These are phyloP conservation scores for Graptemys geographica DNA, from an alignment of 2,797 vertebrate species.

Conservation along the genomic window DNA sequence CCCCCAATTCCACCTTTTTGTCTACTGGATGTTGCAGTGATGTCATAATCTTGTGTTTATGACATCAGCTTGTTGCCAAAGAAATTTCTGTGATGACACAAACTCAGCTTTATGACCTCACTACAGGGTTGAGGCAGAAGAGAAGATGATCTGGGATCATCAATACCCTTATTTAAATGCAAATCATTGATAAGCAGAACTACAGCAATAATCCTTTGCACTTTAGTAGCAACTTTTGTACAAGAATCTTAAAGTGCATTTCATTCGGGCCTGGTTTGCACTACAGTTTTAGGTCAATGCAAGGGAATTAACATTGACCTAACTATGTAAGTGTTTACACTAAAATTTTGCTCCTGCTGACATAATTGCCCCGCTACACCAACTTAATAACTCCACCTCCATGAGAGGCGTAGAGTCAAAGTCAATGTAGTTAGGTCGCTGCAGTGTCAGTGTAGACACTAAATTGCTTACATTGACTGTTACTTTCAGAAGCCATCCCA, in stretches of 20 bases:
- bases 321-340: neutral
- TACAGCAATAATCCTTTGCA: neutral
- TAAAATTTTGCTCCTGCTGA: neutral
- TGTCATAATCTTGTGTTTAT: slow-evolving; percentile 17
- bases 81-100: neutral
- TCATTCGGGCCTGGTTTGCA: neutral
- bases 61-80: neutral
- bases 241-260: neutral
- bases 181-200: neutral
- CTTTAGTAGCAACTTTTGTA: neutral
- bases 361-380: neutral
- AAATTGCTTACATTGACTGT: neutral
- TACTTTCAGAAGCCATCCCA: neutral
- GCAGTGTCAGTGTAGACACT: neutral
- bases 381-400: neutral
- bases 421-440: neutral
- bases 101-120: neutral
- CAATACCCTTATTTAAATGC: neutral
- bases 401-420: neutral
- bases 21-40: neutral
- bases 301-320: neutral
- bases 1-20: neutral
- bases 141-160: neutral
- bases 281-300: neutral
- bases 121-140: neutral